Conservation (phyloP, 2,888 invertebrate genomes). For the Mythimna pallens region DNA sequence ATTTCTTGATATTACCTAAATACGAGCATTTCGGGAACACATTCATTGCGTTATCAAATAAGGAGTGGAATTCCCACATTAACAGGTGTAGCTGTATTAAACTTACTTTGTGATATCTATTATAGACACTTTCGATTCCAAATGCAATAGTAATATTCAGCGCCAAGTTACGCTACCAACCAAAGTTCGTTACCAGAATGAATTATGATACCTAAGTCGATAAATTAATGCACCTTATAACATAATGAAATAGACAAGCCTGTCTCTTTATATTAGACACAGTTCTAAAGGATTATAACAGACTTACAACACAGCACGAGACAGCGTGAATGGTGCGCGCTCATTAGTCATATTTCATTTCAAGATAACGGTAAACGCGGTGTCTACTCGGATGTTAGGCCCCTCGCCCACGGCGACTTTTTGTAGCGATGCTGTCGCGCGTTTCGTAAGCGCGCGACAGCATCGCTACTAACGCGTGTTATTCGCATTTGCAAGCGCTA, state of each 20-base stretch:
- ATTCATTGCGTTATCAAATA: too few species aligned
- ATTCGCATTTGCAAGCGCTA: too few species aligned
- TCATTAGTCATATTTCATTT: slow-evolving; percentile 27
- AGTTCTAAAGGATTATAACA: background rate
- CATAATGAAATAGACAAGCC: background rate
- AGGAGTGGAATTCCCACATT: too few species aligned
- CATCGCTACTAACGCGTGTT: too few species aligned
- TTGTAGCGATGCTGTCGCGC: too few species aligned
- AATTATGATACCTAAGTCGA: background rate
- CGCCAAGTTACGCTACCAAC: background rate
- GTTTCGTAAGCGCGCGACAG: too few species aligned
- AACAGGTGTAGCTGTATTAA: too few species aligned
- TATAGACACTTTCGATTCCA: background rate
- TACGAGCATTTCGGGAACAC: too few species aligned
- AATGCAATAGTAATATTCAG: background rate
- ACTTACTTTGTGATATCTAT: background rate
- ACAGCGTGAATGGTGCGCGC: background rate
- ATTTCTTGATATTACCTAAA: too few species aligned
- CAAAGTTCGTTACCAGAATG: background rate
- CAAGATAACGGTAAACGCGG: slow-evolving; percentile 5
- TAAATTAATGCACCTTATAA: background rate
- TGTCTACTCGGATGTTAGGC: background rate
- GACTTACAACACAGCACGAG: background rate
- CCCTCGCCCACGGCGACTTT: too few species aligned
- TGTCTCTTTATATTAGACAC: slow-evolving; percentile 12